These are phyloP conservation scores for Gallinago jamesoni DNA, from an alignment of 2,113 vertebrate genomes.

Conservation along the genomic window DNA sequence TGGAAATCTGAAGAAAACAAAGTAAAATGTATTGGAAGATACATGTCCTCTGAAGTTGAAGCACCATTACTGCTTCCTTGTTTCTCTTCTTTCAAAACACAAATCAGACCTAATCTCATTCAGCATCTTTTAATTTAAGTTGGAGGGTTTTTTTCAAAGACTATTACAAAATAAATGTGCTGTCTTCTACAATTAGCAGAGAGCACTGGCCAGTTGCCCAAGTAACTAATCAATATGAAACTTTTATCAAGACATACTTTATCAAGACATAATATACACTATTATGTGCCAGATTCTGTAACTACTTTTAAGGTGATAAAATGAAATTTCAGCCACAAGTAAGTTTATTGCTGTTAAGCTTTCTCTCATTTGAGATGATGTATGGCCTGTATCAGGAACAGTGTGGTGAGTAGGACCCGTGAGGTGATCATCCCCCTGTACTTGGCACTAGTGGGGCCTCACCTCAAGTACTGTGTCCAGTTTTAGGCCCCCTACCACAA, in stretches of 20 bases:
- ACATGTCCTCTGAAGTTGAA: not conserved
- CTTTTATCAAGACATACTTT: not conserved
- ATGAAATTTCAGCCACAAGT: not conserved
- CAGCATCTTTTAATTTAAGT: not conserved
- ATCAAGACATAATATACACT: not conserved
- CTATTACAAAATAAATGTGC: constrained; percentile 6
- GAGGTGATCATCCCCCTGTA: too few relatives aligned
- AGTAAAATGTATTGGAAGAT: not conserved
- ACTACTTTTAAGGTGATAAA: not conserved
- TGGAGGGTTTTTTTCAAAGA: not conserved
- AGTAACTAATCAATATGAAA: constrained; percentile 10
- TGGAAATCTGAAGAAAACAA: not conserved
- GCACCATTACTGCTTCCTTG: not conserved
- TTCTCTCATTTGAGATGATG: not conserved
- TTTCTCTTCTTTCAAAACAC: not conserved
- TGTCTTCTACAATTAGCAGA: not conserved
- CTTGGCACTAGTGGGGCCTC: too few relatives aligned
- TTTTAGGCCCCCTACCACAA: too few relatives aligned
- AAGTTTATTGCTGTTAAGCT: not conserved
- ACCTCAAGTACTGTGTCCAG: too few relatives aligned
- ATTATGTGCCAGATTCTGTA: not conserved
- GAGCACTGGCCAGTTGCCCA: not conserved
- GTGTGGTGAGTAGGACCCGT: too few relatives aligned
- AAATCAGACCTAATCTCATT: not conserved
- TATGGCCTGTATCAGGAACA: too few relatives aligned